These are phyloP conservation scores for Odontomachus brunneus DNA, from an alignment of 1,140 invertebrate species.

Conservation along the genomic window DNA sequence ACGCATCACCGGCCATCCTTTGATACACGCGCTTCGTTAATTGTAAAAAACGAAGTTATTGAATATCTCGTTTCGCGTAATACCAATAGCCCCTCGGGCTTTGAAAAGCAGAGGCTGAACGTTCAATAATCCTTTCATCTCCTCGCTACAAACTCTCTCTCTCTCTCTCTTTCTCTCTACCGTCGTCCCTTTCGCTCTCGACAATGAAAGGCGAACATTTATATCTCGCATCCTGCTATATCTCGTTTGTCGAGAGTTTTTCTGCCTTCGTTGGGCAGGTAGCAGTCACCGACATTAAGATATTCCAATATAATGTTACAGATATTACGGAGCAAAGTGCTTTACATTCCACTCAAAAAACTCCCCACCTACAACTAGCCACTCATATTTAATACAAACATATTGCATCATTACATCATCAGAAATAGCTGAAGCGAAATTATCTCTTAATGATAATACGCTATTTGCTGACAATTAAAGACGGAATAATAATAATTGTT, in stretches of 20 bases:
- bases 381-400: neutral
- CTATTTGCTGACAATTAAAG: no score
- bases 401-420: neutral
- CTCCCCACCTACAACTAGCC: neutral
- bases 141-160: conserved; percentile 46
- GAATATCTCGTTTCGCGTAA: conserved; percentile 61
- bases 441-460: no score
- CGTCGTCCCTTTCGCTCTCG: conserved; percentile 35
- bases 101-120: conserved; percentile 54
- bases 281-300: conserved; percentile 6
- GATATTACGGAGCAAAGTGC: neutral
- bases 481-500: no score
- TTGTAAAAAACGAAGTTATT: conserved; percentile 62
- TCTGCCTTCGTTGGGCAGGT: neutral
- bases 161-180: no score
- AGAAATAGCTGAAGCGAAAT: conserved; percentile 30
- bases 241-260: conserved; percentile 36
- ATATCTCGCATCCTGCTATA: neutral
- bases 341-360: neutral
- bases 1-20: conserved; percentile 47
- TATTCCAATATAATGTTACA: conserved; percentile 26
- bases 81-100: conserved; percentile 49
- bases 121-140: conserved; percentile 54
- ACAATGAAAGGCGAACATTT: conserved; percentile 43
- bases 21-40: conserved; percentile 52